A percentile compares a stretch with the other conserved stretches of the same genome.
phyloP scores from a whole-genome alignment of 1,140 invertebrate genomes.

The Physella acuta region DNA sequence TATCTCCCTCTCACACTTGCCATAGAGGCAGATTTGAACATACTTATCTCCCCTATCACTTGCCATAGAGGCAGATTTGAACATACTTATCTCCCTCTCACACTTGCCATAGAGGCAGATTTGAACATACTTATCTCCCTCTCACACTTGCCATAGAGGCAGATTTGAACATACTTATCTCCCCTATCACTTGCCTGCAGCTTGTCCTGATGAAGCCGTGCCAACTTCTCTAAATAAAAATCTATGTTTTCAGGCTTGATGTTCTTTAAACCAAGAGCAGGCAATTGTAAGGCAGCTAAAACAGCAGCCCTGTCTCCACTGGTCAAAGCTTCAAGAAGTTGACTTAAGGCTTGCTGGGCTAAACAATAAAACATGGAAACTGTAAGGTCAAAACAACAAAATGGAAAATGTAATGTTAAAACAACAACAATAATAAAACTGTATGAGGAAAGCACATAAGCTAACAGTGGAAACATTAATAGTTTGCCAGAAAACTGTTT shows the following conservation, averaged over 20 bases:
- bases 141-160: no score
- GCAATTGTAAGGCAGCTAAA: slow-evolving; percentile 56
- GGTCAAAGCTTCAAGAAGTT: slow-evolving; percentile 66
- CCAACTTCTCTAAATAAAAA: slow-evolving; percentile 44
- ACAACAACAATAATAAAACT: background rate
- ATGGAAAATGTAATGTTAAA: background rate
- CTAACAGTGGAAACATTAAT: background rate
- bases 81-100: no score
- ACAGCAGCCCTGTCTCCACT: slow-evolving; percentile 59
- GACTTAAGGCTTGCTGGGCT: slow-evolving; percentile 56
- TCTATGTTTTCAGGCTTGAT: slow-evolving; percentile 53
- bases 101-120: no score
- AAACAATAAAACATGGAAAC: background rate
- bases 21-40: no score
- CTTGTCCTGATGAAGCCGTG: no score
- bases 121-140: no score
- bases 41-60: no score
- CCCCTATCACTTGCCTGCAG: no score
- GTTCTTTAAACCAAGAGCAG: slow-evolving; percentile 52
- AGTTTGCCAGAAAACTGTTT: no score
- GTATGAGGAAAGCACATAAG: background rate
- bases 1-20: no score
- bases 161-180: no score
- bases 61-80: no score
- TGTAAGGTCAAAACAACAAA: background rate